Evolutionary conservation across 2,888 invertebrate species (phyloP).

Genomic region (Sturmia bella): DNA sequence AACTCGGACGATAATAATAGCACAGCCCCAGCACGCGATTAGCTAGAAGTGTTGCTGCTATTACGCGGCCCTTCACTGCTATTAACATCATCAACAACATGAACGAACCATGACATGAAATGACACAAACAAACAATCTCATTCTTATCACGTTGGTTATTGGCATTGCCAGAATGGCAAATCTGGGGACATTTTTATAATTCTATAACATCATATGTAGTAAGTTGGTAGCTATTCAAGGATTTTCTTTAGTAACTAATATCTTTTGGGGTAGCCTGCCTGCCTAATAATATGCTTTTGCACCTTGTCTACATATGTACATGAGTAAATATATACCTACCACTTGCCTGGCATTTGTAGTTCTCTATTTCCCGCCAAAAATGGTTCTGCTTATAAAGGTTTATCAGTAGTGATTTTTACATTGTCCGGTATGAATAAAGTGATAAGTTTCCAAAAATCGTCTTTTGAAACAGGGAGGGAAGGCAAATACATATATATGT

Average conservation of each 20-base stretch:
- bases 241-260: no score
- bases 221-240: no score
- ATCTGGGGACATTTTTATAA: slow-evolving; percentile 19
- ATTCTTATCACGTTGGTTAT: slow-evolving; percentile 30
- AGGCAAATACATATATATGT: no score
- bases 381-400: no score
- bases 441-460: no score
- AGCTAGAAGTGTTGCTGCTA: slow-evolving; percentile 29
- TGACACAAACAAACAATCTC: slow-evolving; percentile 59
- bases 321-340: neutral
- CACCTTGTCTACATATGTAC: neutral
- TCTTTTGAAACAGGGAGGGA: neutral
- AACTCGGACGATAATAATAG: slow-evolving; percentile 20
- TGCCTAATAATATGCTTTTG: no score
- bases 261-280: no score
- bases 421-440: no score
- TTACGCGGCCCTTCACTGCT: slow-evolving; percentile 36
- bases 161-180: slow-evolving; percentile 51
- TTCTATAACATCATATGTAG: neutral
- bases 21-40: slow-evolving; percentile 10
- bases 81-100: slow-evolving; percentile 39
- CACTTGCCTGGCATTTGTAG: no score
- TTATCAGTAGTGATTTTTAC: no score
- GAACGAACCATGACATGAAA: slow-evolving; percentile 42
- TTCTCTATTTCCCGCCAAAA: no score